phyloP scores from a whole-genome alignment of 1,140 invertebrate genomes.

The Eriocheir sinensis region DNA sequence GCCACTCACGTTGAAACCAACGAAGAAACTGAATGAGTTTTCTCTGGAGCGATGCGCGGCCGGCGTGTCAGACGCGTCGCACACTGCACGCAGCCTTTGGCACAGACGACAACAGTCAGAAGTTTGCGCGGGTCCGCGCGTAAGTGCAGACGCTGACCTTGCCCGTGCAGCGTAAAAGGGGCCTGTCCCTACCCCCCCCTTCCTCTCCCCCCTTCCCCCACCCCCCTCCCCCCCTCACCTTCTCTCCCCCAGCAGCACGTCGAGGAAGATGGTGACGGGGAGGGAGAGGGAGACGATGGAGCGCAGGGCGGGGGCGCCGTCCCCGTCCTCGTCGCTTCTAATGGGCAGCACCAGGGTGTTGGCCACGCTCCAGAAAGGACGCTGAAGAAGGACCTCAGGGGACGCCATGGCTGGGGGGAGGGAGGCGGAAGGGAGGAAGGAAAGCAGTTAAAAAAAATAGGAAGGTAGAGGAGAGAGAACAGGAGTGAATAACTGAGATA shows the following conservation, averaged over 20 bases:
- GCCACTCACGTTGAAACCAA: no score
- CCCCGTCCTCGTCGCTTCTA: conserved; percentile 57
- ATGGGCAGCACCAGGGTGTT: conserved; percentile 63
- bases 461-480: neutral
- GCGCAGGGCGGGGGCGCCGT: conserved; percentile 57
- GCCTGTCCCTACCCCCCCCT: conserved; percentile 4
- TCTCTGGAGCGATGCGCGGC: no score
- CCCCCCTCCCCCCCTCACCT: neutral
- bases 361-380: conserved; percentile 62
- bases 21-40: no score
- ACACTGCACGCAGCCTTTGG: no score
- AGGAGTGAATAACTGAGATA: neutral
- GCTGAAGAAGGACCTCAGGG: conserved; percentile 27
- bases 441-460: neutral
- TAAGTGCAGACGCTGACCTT: no score
- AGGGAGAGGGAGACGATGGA: conserved; percentile 60
- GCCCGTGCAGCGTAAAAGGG: no score
- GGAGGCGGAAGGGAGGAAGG: neutral
- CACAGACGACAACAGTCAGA: no score
- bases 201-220: neutral
- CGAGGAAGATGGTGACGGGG: conserved; percentile 68
- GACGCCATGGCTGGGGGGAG: neutral
- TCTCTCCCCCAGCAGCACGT: conserved; percentile 50
- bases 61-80: no score
- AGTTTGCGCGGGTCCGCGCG: no score